Percentiles rank a stretch among this genome's conserved stretches.
Conservation (phyloP, 2,113 vertebrate genomes). For the Labeo catla region DNA sequence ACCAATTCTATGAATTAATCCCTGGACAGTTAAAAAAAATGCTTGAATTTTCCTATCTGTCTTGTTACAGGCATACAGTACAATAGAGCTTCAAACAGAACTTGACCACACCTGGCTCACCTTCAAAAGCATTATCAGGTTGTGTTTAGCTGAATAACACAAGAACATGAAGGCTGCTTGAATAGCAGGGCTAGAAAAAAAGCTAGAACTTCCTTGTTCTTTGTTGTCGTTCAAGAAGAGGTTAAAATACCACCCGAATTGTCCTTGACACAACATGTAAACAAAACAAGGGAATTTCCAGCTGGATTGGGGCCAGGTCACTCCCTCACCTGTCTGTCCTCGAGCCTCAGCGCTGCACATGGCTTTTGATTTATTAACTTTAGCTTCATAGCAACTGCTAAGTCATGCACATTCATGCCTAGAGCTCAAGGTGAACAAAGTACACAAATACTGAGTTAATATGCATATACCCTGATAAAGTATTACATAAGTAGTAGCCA, state of each 20-base stretch:
- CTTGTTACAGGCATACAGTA: background rate
- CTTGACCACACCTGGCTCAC: slow-evolving; percentile 20
- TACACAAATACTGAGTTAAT: background rate
- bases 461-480: background rate
- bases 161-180: background rate
- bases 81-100: background rate
- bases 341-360: background rate
- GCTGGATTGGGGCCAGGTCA: slow-evolving; percentile 38
- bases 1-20: background rate
- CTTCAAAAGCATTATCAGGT: background rate
- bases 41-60: background rate
- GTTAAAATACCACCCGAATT: slow-evolving; percentile 22
- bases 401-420: background rate
- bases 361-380: background rate
- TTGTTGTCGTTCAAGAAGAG: slow-evolving; percentile 42
- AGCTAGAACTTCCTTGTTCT: slow-evolving; percentile 30
- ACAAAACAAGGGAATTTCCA: slow-evolving; percentile 53
- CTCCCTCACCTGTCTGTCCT: slow-evolving; percentile 36
- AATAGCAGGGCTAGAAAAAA: background rate
- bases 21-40: background rate
- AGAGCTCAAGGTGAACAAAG: background rate
- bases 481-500: background rate
- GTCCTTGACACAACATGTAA: slow-evolving; percentile 33
- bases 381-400: background rate
- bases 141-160: slow-evolving; percentile 23